Percentiles rank a stretch among this genome's conserved stretches.
Evolutionary conservation across 2,888 invertebrate species (phyloP).

Genomic region (Napeogenes sylphis): DNA sequence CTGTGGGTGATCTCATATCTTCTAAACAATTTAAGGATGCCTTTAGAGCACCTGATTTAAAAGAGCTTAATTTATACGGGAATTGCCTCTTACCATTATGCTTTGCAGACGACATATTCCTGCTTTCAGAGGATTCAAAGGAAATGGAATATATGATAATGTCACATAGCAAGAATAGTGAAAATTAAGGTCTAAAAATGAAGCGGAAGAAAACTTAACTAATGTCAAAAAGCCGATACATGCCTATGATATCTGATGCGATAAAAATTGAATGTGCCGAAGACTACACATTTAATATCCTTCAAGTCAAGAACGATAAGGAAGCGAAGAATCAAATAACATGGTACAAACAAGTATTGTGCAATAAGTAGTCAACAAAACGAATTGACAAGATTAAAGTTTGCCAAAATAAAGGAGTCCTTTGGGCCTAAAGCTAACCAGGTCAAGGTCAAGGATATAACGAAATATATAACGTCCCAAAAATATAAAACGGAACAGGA

Average conservation of each 20-base stretch:
- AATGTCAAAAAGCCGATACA: conserved; percentile 11
- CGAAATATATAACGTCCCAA: too few species aligned
- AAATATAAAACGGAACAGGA: too few species aligned
- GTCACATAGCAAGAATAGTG: conserved; percentile 1
- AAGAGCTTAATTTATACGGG: background rate
- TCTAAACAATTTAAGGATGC: background rate
- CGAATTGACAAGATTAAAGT: too few species aligned
- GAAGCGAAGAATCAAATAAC: conserved; percentile 18
- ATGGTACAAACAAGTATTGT: conserved; percentile 26
- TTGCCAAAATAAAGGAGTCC: too few species aligned
- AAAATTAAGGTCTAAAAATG: conserved; percentile 11
- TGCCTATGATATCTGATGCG: background rate
- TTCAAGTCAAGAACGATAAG: conserved; percentile 15
- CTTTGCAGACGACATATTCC: background rate
- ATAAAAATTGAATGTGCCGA: conserved; percentile 5
- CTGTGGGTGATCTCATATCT: background rate
- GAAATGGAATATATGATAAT: background rate
- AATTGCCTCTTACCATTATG: background rate
- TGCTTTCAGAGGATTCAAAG: background rate
- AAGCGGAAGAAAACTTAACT: conserved; percentile 14
- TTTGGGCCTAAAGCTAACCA: too few species aligned
- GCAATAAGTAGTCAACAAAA: conserved; percentile 2
- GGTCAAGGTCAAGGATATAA: too few species aligned
- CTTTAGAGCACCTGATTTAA: background rate
- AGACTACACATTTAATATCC: conserved; percentile 18